Evolutionary conservation across 2,797 vertebrate species (phyloP).

Genomic region (Benthosema pterotum): DNA sequence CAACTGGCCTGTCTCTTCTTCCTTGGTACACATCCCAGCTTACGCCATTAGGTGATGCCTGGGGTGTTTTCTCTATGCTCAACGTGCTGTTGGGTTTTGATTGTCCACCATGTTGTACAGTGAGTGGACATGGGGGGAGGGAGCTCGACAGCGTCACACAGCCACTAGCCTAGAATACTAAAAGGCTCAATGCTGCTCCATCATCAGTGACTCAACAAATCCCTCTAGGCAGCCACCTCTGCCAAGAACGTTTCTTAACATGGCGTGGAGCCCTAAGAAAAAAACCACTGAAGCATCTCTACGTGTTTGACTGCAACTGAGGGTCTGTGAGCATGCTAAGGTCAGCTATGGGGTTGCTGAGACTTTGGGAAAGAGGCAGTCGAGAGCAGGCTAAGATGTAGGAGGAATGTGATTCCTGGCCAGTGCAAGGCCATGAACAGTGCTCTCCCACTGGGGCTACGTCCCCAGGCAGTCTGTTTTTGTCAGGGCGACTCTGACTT

Average conservation of each 20-base stretch:
- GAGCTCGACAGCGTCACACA: conserved; percentile 40
- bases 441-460: conserved; percentile 72
- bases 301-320: conserved; percentile 49
- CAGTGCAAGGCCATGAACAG: conserved; percentile 76
- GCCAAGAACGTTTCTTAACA: conserved; percentile 51
- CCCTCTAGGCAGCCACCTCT: conserved; percentile 38
- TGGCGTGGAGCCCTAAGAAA: conserved; percentile 22
- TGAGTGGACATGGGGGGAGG: conserved; percentile 31
- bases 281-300: conserved; percentile 40
- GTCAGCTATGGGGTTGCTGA: conserved; percentile 67
- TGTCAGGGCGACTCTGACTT: conserved; percentile 80
- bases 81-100: conserved; percentile 37
- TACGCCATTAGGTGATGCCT: conserved; percentile 21
- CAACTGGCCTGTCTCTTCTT: conserved; percentile 4
- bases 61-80: conserved; percentile 35
- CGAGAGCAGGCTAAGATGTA: conserved; percentile 77
- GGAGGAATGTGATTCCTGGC: conserved; percentile 84
- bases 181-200: conserved; percentile 59
- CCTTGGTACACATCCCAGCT: conserved; percentile 19
- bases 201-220: conserved; percentile 65
- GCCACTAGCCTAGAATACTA: conserved; percentile 41
- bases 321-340: conserved; percentile 58
- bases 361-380: conserved; percentile 81
- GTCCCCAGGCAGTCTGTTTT: conserved; percentile 88
- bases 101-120: conserved; percentile 40